phyloP scores from a whole-genome alignment of 2,797 vertebrate species.

The Bradypodion pumilum region DNA sequence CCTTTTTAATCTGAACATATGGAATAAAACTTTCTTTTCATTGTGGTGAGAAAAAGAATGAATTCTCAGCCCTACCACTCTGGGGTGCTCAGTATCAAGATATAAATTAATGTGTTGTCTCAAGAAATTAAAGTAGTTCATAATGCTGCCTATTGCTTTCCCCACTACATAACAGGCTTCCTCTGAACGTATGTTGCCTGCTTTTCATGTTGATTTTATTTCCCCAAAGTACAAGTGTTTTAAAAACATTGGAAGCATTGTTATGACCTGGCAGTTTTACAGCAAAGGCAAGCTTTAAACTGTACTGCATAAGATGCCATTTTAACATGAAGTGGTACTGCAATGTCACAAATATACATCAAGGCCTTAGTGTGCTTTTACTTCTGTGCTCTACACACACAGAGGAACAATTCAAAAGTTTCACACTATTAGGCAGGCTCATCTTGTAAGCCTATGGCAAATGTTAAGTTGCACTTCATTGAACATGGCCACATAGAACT shows the following conservation, averaged over 20 bases:
- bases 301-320: background rate
- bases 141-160: background rate
- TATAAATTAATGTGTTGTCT: background rate
- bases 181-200: background rate
- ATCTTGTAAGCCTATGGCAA: background rate
- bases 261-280: background rate
- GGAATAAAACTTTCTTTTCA: background rate
- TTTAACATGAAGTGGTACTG: background rate
- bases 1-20: slow-evolving; percentile 6
- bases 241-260: background rate
- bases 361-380: background rate
- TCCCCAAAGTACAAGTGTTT: background rate
- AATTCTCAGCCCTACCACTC: background rate
- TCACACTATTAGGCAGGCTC: background rate
- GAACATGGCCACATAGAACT: background rate
- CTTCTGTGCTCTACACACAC: background rate
- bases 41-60: background rate
- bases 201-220: background rate
- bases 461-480: background rate
- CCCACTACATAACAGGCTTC: background rate
- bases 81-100: background rate
- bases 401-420: background rate
- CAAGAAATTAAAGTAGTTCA: background rate
- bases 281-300: background rate
- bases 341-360: background rate